Evolutionary conservation across 2,113 vertebrate species (phyloP).

Genomic region (Chlorodrepanis virens): DNA sequence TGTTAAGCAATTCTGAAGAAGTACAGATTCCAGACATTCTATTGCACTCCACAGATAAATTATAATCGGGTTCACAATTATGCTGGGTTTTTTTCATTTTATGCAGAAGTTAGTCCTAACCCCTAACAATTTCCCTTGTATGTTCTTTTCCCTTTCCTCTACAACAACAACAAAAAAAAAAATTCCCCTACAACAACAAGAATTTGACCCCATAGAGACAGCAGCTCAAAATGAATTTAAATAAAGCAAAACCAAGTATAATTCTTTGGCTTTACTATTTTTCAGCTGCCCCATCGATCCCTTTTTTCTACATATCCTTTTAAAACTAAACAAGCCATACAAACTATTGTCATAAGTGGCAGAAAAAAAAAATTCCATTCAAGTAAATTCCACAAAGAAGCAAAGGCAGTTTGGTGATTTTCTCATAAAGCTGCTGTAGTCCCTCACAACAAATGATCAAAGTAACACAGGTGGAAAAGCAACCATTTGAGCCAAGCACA

Average conservation of each 20-base stretch:
- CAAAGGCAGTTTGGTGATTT: neutral
- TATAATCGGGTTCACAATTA: neutral
- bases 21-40: neutral
- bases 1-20: neutral
- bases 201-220: neutral
- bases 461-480: neutral
- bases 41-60: neutral
- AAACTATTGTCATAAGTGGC: neutral
- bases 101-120: neutral
- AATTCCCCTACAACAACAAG: neutral
- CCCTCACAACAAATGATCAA: neutral
- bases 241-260: neutral
- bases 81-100: neutral
- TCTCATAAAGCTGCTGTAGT: neutral
- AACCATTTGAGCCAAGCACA: neutral
- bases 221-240: neutral
- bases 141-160: neutral
- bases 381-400: neutral
- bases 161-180: rapidly evolving
- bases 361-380: neutral
- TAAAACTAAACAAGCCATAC: neutral
- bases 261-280: neutral
- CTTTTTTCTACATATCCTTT: neutral
- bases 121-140: neutral
- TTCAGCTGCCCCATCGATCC: neutral